Evolutionary conservation across 2,113 vertebrate genomes (phyloP).

Genomic region (Campylomormyrus numenius): DNA sequence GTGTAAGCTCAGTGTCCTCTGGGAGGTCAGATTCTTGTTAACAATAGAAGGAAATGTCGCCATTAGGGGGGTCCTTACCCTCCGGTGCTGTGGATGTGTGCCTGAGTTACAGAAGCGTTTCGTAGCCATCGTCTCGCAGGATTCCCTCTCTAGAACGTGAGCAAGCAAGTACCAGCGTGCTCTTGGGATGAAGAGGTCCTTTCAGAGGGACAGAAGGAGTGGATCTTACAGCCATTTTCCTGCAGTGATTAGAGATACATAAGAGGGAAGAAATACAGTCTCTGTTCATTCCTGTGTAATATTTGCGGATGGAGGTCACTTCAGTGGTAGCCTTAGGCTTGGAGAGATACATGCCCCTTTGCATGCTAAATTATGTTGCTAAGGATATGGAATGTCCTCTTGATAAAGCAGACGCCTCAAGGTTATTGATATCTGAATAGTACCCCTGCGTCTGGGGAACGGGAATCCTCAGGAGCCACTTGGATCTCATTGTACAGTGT

Average conservation of each 20-base stretch:
- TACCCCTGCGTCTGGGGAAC: neutral
- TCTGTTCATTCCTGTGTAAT: neutral
- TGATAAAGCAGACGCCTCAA: neutral
- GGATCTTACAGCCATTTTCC: neutral
- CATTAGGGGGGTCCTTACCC: neutral
- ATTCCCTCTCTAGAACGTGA: neutral
- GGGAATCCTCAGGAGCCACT: neutral
- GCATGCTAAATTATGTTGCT: neutral
- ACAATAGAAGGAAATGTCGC: constrained; percentile 1
- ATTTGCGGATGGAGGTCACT: neutral
- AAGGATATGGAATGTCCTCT: neutral
- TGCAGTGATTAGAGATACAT: neutral
- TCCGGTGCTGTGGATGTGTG: neutral
- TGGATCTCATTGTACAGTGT: neutral
- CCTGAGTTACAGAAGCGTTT: neutral
- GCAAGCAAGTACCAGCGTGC: neutral
- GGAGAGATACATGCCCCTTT: neutral
- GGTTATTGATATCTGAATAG: neutral
- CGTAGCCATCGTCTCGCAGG: neutral
- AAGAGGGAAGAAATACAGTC: neutral
- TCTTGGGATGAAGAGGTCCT: neutral
- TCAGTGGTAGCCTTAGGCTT: neutral
- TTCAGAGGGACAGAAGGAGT: neutral
- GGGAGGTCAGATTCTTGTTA: neutral
- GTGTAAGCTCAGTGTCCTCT: neutral